Conservation (phyloP, 2,797 vertebrate species). For the Lutjanus campechanus region DNA sequence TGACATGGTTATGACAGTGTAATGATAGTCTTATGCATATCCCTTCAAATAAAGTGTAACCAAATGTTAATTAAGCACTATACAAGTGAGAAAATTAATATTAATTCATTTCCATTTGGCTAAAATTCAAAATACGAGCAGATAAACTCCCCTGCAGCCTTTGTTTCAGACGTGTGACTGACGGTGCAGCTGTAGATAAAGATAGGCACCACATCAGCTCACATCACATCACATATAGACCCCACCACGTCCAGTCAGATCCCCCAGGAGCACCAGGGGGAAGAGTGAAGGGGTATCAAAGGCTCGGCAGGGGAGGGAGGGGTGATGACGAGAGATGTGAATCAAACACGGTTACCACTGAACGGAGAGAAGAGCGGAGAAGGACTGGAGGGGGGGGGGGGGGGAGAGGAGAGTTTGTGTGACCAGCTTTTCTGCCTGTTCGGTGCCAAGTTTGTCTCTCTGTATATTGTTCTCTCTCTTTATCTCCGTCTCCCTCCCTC, state of each 20-base stretch:
- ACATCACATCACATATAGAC: conserved; percentile 43
- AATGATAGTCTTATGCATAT: no score
- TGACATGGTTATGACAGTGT: no score
- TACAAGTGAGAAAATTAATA: no score
- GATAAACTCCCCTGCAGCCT: conserved; percentile 1
- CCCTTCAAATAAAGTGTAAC: no score
- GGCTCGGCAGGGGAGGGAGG: conserved; percentile 12
- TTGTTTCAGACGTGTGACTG: conserved; percentile 2
- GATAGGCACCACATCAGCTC: conserved; percentile 43
- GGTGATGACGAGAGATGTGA: conserved; percentile 10
- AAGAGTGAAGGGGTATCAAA: conserved; percentile 53
- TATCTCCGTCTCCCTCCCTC: conserved; percentile 22
- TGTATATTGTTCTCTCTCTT: conserved; percentile 33
- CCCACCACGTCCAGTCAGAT: conserved; percentile 23
- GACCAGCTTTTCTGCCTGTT: conserved; percentile 47
- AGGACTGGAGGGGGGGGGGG: not conserved
- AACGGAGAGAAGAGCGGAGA: conserved; percentile 12
- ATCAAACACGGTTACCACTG: conserved; percentile 43
- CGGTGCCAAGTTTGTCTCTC: conserved; percentile 50
- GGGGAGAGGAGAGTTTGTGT: conserved; percentile 18
- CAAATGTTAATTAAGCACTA: no score
- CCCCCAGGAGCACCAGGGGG: conserved; percentile 26
- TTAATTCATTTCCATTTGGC: no score
- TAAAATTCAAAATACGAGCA: not conserved
- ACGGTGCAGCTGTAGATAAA: conserved; percentile 29